These are phyloP conservation scores for Cranoglanis bouderius DNA, from an alignment of 2,113 vertebrate genomes.

Conservation along the genomic window DNA sequence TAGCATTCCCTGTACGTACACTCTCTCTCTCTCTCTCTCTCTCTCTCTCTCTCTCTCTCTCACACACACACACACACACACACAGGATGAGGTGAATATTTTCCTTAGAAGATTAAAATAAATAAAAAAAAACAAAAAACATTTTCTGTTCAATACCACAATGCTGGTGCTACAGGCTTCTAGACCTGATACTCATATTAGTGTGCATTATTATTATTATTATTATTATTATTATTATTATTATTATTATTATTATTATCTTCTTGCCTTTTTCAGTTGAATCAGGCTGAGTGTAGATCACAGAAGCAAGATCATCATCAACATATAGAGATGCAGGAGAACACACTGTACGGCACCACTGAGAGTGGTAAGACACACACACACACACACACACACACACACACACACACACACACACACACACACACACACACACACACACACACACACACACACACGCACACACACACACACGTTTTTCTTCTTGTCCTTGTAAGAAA, in stretches of 20 bases:
- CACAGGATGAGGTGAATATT: not conserved
- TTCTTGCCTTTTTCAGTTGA: conserved; percentile 60
- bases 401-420: conserved; percentile 10
- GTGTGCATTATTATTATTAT: not conserved
- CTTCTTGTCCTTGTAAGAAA: not conserved
- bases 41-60: too few species aligned
- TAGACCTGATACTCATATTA: not conserved
- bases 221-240: not conserved
- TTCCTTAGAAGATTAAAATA: not conserved
- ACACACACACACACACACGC: not conserved
- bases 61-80: conserved; percentile 17
- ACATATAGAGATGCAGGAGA: conserved; percentile 71
- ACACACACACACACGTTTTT: not conserved
- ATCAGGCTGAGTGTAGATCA: conserved; percentile 52
- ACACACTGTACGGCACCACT: conserved; percentile 72
- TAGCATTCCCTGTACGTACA: conserved; percentile 75
- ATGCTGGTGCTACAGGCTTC: not conserved
- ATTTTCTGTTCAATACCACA: not conserved
- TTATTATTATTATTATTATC: not conserved
- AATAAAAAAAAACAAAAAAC: too few species aligned
- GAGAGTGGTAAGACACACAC: conserved; percentile 62
- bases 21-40: not conserved
- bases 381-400: conserved; percentile 21
- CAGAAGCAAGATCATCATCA: conserved; percentile 1
- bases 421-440: not conserved